Conservation (phyloP, 2,797 vertebrate genomes). For the Acanthis flammea region DNA sequence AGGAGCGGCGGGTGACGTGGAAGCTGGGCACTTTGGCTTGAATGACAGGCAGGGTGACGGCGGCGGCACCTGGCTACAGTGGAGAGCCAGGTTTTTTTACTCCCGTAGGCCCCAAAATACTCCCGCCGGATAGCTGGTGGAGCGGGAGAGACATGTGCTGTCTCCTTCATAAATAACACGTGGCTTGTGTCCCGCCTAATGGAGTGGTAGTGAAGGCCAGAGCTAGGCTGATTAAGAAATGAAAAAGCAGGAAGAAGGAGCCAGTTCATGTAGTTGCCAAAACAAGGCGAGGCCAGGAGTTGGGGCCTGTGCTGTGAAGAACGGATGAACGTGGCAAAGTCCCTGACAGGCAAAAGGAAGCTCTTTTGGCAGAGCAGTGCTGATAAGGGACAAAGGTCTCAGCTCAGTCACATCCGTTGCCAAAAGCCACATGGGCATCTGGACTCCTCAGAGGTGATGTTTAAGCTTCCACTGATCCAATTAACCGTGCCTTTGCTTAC, state of each 20-base stretch:
- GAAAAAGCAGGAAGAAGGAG: not conserved
- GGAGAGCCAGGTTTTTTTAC: not conserved
- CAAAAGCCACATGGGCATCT: not conserved
- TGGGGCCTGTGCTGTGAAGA: not conserved
- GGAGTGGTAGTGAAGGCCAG: accelerated
- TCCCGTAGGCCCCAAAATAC: not conserved
- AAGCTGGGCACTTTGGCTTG: not conserved
- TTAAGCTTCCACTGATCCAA: accelerated
- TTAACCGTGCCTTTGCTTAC: not conserved
- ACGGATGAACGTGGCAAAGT: not conserved
- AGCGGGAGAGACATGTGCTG: not conserved
- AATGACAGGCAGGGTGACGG: not conserved
- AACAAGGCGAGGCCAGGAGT: not conserved
- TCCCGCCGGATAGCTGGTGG: accelerated
- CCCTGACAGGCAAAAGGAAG: not conserved
- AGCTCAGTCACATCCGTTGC: accelerated
- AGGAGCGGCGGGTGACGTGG: not conserved
- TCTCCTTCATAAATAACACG: not conserved
- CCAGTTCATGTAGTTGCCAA: not conserved
- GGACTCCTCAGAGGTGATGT: not conserved
- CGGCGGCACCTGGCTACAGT: accelerated
- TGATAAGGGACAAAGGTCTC: not conserved
- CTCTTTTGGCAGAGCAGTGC: not conserved
- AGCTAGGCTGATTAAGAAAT: not conserved
- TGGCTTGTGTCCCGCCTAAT: not conserved